Evolutionary conservation across 2,797 vertebrate genomes (phyloP), one percentile per base, ranked within the genome.

Genomic region (Australoheros facetus): DNA sequence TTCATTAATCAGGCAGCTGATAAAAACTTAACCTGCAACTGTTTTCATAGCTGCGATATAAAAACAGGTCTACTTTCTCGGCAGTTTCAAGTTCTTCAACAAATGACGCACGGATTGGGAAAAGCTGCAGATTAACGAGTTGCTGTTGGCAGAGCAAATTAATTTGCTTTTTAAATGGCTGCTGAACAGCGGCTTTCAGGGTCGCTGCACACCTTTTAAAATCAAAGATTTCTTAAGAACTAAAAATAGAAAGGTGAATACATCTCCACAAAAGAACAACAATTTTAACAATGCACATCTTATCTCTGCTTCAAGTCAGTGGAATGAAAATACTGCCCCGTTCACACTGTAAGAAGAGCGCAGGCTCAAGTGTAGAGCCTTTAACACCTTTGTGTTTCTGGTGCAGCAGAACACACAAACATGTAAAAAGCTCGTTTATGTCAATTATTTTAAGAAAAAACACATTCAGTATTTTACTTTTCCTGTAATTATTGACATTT

Each of bases 281-380:
- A 0, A 42, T 28, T 48, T 66, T 19, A 66, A 28, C 23, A 66
- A 19, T 3, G 5, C 17, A 48, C 7, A 10, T 48, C 26, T 66
- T 28, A 12, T 66, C 23, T 48, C 62, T 0, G 62, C 23, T 66
- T 28, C 45, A 48, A 45, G 3, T 9, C 16, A 45, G 3, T 19
- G 39, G 14, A 66, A 1, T 4, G 17, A 16, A 66, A 45, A 66
- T 28, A 48, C 28, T 45, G 23, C 10, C 1, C 0, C 13, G 3
- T 4, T 14, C 13, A 4, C 12, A 45, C 12, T 45, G 42, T 16
- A 16, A 4, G 39, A 14, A 42, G 12, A 4, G 62, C 12, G 39
- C 9, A 48, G 23, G 28, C 14, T 42, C 2, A 0, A 39, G 34
- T 1, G 59, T 14, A 8, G 11, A 0, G 19, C 4, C n/a, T 62